Evolutionary conservation across 2,888 invertebrate genomes (phyloP).

Genomic region (Escarpia spicata): DNA sequence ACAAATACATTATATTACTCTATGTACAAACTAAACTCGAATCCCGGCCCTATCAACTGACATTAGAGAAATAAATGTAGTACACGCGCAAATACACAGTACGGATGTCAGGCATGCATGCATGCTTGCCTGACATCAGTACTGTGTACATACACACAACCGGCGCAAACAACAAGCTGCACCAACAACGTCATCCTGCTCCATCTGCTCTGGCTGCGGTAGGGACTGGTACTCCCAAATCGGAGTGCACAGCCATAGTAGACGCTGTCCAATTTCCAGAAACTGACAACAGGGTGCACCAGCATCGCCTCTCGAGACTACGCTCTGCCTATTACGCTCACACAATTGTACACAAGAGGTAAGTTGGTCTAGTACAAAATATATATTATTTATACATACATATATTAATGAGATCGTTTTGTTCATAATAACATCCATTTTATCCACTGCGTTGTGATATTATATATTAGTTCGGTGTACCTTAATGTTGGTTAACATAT

Average conservation of each 20-base stretch:
- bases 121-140: slow-evolving; percentile 29
- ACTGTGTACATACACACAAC: slow-evolving; percentile 34
- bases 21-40: no score
- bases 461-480: neutral
- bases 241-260: no score
- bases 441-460: neutral
- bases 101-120: slow-evolving; percentile 20
- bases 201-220: no score
- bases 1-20: no score
- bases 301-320: no score
- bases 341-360: neutral
- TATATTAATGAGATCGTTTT: neutral
- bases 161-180: no score
- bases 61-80: no score
- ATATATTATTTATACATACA: neutral
- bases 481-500: neutral
- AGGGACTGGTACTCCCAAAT: no score
- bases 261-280: no score
- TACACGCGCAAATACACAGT: neutral
- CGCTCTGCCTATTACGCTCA: neutral
- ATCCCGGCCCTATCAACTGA: no score
- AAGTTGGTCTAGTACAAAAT: neutral
- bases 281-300: no score
- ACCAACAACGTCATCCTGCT: no score
- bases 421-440: neutral